These are phyloP conservation scores for Chiridota heheva DNA, from an alignment of 35 echinoderm and acorn worm species.

Conservation along the genomic window DNA sequence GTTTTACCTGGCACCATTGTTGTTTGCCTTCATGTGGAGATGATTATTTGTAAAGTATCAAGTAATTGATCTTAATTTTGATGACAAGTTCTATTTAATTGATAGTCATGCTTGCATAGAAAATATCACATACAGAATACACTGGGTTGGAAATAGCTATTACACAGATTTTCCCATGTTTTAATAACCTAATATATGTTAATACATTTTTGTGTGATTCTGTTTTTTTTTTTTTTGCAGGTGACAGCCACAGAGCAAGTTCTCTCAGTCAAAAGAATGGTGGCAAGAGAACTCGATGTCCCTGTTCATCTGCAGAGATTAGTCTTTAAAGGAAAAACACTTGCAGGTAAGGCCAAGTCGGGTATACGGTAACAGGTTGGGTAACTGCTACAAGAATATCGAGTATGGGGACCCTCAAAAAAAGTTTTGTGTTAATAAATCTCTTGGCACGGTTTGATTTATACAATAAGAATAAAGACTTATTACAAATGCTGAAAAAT, in stretches of 20 bases:
- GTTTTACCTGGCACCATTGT: no score
- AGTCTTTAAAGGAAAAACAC: conserved; percentile 96
- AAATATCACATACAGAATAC: neutral
- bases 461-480: no score
- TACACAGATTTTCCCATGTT: neutral
- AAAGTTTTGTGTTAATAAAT: neutral
- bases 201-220: neutral
- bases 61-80: neutral
- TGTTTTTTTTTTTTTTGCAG: conserved; percentile 32
- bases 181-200: neutral
- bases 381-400: neutral
- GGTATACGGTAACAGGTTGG: neutral
- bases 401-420: neutral
- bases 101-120: neutral
- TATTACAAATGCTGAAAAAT: no score
- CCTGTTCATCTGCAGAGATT: conserved; percentile 98
- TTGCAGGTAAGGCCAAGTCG: conserved; percentile 66
- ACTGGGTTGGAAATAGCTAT: neutral
- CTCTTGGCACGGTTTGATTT: no score
- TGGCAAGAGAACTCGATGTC: conserved; percentile 98
- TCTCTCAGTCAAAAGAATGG: conserved; percentile 87
- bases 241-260: conserved; percentile 91
- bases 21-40: no score
- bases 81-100: neutral
- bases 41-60: neutral